phyloP scores from a whole-genome alignment of 1,140 invertebrate genomes.

The Cheumatopsyche charites region DNA sequence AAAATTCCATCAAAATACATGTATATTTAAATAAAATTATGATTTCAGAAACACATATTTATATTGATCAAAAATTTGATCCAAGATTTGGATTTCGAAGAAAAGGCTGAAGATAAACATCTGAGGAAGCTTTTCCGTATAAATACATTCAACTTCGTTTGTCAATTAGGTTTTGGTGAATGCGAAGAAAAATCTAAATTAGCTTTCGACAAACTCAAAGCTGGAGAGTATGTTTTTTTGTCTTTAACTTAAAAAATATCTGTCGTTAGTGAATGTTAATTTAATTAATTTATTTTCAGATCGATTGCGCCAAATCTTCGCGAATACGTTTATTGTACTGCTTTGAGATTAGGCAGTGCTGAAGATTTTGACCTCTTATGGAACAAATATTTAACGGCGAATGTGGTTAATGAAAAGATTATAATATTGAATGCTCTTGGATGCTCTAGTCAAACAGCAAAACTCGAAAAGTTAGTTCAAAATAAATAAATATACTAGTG shows the following conservation, averaged over 20 bases:
- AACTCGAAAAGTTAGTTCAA: constrained; percentile 58
- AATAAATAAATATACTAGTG: too few species aligned
- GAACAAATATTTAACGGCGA: constrained; percentile 57
- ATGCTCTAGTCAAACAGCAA: constrained; percentile 56
- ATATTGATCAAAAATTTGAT: constrained; percentile 56
- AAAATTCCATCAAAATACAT: background rate
- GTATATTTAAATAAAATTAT: background rate
- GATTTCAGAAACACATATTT: constrained; percentile 57
- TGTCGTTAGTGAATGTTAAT: too few species aligned
- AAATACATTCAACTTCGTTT: constrained; percentile 62
- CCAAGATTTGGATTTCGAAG: constrained; percentile 54
- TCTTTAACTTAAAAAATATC: too few species aligned
- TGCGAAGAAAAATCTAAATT: constrained; percentile 60
- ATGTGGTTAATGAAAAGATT: constrained; percentile 61
- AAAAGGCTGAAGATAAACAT: constrained; percentile 52
- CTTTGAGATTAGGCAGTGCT: constrained; percentile 57
- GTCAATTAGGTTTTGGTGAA: constrained; percentile 60
- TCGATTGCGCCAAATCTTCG: constrained; percentile 65
- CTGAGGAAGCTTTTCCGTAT: constrained; percentile 58
- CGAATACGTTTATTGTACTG: constrained; percentile 67
- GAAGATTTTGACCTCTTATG: constrained; percentile 62
- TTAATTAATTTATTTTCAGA: too few species aligned
- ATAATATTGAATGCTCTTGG: constrained; percentile 60
- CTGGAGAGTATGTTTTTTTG: too few species aligned
- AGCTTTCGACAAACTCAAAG: too few species aligned